A percentile compares a stretch with the other conserved stretches of the same genome.
phyloP scores from a whole-genome alignment of 2,113 vertebrate genomes.

The Corythaixoides concolor region DNA sequence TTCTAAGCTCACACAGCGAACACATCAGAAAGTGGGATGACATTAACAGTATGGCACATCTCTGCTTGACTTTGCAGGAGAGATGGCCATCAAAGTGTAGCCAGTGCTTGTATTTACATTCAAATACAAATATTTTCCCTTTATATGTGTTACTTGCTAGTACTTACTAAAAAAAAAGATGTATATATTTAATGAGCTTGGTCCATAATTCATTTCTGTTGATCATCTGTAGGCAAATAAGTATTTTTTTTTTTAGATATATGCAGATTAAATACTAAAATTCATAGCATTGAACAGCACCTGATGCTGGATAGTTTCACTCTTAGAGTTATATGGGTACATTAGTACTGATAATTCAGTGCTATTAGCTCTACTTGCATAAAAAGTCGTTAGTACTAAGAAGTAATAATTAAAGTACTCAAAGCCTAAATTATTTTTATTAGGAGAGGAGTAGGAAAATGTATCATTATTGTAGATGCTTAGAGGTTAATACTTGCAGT shows the following conservation, averaged over 20 bases:
- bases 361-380: background rate
- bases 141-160: background rate
- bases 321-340: background rate
- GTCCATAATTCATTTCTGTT: background rate
- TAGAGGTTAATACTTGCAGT: background rate
- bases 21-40: background rate
- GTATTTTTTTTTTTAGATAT: background rate
- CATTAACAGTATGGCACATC: background rate
- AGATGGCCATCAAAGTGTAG: background rate
- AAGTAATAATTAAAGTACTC: background rate
- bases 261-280: background rate
- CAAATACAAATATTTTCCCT: background rate
- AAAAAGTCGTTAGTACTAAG: background rate
- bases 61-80: background rate
- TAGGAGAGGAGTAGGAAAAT: background rate
- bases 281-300: background rate
- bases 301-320: background rate
- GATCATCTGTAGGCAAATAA: background rate
- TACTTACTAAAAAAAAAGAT: background rate
- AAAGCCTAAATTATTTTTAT: background rate
- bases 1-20: background rate
- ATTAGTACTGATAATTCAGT: background rate
- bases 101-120: background rate
- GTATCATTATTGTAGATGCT: background rate
- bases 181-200: background rate